Evolutionary conservation across 2,113 vertebrate genomes (phyloP).

Genomic region (Pycnonotus jocosus): DNA sequence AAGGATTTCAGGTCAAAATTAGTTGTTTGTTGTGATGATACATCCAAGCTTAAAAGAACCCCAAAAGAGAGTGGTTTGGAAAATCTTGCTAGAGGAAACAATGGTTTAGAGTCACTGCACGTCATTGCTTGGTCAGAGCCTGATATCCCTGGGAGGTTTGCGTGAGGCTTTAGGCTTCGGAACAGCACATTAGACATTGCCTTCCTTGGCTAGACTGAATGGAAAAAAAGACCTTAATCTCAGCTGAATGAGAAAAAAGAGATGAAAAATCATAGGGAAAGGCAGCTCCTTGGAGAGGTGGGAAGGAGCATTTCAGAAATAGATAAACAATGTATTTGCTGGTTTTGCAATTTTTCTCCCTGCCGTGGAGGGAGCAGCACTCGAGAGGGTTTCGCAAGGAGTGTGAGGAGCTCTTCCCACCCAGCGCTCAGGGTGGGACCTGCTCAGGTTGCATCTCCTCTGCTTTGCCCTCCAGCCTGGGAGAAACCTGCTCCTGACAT

Average conservation of each 20-base stretch:
- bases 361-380: background rate
- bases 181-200: background rate
- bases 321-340: background rate
- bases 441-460: constrained; percentile 43
- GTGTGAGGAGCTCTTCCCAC: constrained; percentile 47
- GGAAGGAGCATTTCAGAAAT: background rate
- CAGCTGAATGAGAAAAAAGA: background rate
- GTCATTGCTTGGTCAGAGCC: background rate
- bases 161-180: background rate
- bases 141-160: background rate
- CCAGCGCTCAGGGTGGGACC: constrained; percentile 67
- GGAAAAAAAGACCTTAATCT: background rate
- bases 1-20: background rate
- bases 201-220: background rate
- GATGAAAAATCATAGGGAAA: background rate
- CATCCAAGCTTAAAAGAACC: background rate
- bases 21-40: background rate
- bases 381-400: constrained; percentile 42
- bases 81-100: background rate
- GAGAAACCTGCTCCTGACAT: constrained; percentile 62
- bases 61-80: background rate
- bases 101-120: background rate
- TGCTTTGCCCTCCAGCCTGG: constrained; percentile 67
- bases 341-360: constrained; percentile 30
- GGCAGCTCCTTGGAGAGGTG: background rate